Evolutionary conservation across 2,888 invertebrate species (phyloP), one percentile per base, ranked within the genome.

Genomic region (Drosophila nr. perissopoda): DNA sequence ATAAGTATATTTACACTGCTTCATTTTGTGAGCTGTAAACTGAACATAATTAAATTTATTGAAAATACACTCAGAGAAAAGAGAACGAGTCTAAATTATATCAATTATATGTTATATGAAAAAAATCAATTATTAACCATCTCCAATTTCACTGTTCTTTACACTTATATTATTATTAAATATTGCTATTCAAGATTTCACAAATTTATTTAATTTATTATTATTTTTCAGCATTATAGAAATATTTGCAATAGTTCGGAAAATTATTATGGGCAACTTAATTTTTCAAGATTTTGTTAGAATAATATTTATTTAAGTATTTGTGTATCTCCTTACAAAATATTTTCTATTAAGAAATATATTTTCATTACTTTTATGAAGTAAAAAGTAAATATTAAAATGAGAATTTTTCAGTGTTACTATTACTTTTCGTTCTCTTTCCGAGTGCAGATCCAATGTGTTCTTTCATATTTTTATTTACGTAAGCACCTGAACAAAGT

Each of bases 351-450:
- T 16, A 16, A 3, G 34, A 34, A 34, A 16, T 34, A 34, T 34
- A 5, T 34, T 34, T 34, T 5, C 13, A 34, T 34, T 13, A 5
- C n/a, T n/a, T n/a, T n/a, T n/a, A n/a, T n/a, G n/a, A 34, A 34
- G 34, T 34, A 13, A 5, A 34, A 13, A 34, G 5, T 2, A 34
- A 1, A 13, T 42, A n/a, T 5, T 42, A 5, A 11, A 40, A 40
- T 11, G 2, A 11, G 5, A 0, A 11, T n/a, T n/a, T 40, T n/a
- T 2, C n/a, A 5, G 5, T n/a, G n/a, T n/a, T n/a, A n/a, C n/a
- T n/a, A n/a, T n/a, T 16, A 7, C 16, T 45, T 45, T 25, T 21
- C 16, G 8, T 45, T 45, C 25, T 45, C 25, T 45, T 13, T 25
- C 21, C 16, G 45, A 45, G 45, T 45, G 45, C 25, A 25, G 25